Conservation (phyloP, 2,888 invertebrate species). For the Leucania comma region DNA sequence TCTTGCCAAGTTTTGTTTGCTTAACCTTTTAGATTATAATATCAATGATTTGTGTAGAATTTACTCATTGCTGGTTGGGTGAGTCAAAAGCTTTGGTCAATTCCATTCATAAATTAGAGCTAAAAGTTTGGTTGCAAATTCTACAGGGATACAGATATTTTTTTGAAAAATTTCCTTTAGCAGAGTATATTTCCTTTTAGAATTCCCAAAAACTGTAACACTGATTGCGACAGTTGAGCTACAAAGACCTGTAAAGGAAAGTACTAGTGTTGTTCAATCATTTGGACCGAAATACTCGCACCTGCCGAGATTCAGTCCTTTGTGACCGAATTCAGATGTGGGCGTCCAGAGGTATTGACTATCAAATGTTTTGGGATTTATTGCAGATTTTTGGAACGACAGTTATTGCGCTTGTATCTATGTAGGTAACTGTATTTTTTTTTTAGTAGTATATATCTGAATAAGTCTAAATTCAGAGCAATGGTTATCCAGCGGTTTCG, state of each 20-base stretch:
- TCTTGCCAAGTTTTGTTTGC: no score
- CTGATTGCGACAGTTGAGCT: conserved; percentile 56
- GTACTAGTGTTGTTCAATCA: conserved; percentile 51
- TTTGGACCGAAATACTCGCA: conserved; percentile 41
- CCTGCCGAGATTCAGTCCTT: conserved; percentile 31
- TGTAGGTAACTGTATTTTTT: background rate
- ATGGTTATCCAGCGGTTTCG: no score
- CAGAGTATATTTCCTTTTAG: conserved; percentile 17
- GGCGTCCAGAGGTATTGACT: conserved; percentile 7
- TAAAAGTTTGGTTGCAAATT: background rate
- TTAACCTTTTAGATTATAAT: no score
- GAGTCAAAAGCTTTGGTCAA: background rate
- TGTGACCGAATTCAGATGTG: conserved; percentile 31
- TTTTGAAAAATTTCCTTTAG: conserved; percentile 16
- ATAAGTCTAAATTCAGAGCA: background rate
- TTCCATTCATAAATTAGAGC: background rate
- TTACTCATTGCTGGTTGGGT: background rate
- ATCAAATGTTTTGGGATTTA: conserved; percentile 16
- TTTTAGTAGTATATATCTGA: background rate
- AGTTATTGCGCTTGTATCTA: background rate
- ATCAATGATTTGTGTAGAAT: background rate
- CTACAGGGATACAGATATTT: background rate
- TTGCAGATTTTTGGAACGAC: conserved; percentile 12
- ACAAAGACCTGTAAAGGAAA: conserved; percentile 52
- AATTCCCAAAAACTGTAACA: conserved; percentile 50